These are phyloP conservation scores for Notodonta dromedarius DNA, from an alignment of 2,888 invertebrate genomes.

Conservation along the genomic window DNA sequence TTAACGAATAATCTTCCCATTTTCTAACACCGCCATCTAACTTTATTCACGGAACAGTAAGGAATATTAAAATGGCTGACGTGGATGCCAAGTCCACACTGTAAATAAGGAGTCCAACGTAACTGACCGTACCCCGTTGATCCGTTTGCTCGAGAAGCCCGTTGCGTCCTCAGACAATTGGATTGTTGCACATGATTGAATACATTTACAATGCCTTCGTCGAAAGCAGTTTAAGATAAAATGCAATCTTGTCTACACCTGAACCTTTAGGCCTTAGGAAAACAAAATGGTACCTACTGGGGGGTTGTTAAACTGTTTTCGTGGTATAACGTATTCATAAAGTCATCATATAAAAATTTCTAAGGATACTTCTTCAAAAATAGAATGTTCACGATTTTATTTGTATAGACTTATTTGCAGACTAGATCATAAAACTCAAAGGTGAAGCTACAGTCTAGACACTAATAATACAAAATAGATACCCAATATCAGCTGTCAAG, in stretches of 20 bases:
- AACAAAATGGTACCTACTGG: neutral
- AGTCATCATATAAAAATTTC: too few relatives aligned
- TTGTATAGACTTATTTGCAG: too few relatives aligned
- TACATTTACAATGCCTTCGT: constrained; percentile 3
- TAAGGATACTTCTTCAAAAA: too few relatives aligned
- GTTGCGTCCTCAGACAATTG: constrained; percentile 5
- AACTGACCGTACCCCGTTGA: neutral
- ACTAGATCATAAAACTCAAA: neutral
- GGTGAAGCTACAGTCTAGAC: neutral
- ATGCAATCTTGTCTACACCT: neutral
- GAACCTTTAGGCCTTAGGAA: neutral
- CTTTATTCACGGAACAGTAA: neutral
- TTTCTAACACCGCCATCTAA: too few relatives aligned
- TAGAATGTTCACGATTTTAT: too few relatives aligned
- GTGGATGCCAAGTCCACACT: neutral
- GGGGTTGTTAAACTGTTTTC: too few relatives aligned
- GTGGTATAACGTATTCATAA: too few relatives aligned
- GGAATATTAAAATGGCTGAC: neutral
- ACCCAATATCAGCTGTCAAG: neutral
- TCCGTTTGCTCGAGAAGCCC: constrained; percentile 3
- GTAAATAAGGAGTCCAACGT: neutral
- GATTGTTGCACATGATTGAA: constrained; percentile 16
- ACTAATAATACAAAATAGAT: neutral
- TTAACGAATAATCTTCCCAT: too few relatives aligned
- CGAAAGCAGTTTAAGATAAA: neutral